Conservation (phyloP, 2,888 invertebrate genomes). For the Acrobasis suavella region DNA sequence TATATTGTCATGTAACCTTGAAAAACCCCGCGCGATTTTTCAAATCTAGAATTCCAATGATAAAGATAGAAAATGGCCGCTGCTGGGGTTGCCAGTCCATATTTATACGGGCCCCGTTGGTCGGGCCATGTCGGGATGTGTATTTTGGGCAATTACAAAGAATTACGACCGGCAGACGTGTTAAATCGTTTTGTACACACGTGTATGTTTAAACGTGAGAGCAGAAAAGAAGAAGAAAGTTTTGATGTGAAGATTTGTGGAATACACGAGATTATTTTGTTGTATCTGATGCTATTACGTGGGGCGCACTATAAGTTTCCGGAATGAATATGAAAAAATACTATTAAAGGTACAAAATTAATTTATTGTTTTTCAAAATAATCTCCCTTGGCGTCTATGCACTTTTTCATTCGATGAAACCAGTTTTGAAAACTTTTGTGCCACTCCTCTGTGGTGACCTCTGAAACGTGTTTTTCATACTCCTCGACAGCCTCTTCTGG, state of each 20-base stretch:
- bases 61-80: conserved; percentile 58
- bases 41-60: conserved; percentile 32
- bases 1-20: background rate
- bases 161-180: conserved; percentile 34
- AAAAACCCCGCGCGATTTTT: conserved; percentile 2
- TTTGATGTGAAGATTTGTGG: background rate
- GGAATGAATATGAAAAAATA: too few species aligned
- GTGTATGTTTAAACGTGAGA: background rate
- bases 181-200: conserved; percentile 28
- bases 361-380: too few species aligned
- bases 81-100: conserved; percentile 45
- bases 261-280: background rate
- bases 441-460: too few species aligned
- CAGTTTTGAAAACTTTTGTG: too few species aligned
- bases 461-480: too few species aligned
- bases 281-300: background rate
- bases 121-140: conserved; percentile 40
- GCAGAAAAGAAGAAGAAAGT: background rate
- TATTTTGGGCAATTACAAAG: conserved; percentile 55
- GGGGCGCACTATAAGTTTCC: too few species aligned
- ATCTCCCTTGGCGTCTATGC: too few species aligned
- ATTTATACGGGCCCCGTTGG: conserved; percentile 65
- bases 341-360: too few species aligned
- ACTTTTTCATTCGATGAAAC: too few species aligned
- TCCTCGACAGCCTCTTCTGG: too few species aligned